Base-by-base conservation (phyloP, 2,113 vertebrate species). In the Serinus canaria region DNA sequence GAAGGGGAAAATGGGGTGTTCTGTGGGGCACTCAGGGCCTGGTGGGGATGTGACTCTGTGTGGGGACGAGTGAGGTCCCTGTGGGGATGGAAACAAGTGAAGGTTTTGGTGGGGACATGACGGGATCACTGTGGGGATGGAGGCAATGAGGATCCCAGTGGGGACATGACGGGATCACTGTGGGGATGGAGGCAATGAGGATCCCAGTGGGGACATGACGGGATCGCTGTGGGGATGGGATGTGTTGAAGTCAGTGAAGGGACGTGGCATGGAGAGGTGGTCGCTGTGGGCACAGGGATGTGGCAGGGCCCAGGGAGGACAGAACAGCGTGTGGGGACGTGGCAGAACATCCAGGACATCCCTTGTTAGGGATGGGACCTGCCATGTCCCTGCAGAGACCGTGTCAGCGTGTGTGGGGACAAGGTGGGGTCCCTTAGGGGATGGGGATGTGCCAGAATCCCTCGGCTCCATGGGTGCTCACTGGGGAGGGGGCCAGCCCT, bases 381-480 rank as follows among this genome's bases (percentile, higher is more conserved):
- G 27, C 7, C 3, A 0, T 15, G 43, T 33, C n/a, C 47, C 30
- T 1, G 0, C 7, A 3, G 44, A 13, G n/a, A 52, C 23, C 20
- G 21, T 73, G 59, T 24, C 59, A 22, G 41, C 0, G 0, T 16
- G 15, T 7, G 9, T 22, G 53, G 30, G 66, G 56, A 50, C 22
- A 6, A 0, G 15, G 7, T 4, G 25, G 53, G 19, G 30, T 58
- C 66, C 25, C 25, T 43, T 21, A 43, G 49, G 21, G 43, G 9
- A 25, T 12, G 12, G 44, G 39, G 78, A 21, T 1, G 1, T 25
- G 67, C 18, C 47, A 5, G 33, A 30, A 9, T 14, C 53, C 33
- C n/a, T 28, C 5, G 3, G 53, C 22, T 12, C 3, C 1, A 3
- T 8, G 24, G 20, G 39, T 63, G 47, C 43, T 47, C n/a, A 1